A percentile compares a stretch with the other conserved stretches of the same genome.
These are phyloP conservation scores for Parnassius mnemosyne DNA, from an alignment of 2,888 invertebrate genomes.

Conservation along the genomic window DNA sequence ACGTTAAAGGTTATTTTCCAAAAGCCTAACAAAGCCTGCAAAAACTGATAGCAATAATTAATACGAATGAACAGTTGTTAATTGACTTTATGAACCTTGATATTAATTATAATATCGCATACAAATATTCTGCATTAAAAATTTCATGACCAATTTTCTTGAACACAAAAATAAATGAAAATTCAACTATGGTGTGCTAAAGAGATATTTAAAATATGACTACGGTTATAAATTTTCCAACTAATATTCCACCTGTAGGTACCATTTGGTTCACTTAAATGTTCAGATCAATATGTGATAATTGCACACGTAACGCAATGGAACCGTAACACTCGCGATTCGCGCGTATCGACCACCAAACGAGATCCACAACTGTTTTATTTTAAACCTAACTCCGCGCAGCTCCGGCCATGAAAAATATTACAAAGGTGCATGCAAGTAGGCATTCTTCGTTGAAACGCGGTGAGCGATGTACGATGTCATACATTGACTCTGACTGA, in stretches of 20 bases:
- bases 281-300: constrained; percentile 36
- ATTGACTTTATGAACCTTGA: constrained; percentile 29
- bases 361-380: constrained; percentile 74
- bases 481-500: constrained; percentile 60
- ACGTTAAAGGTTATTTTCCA: constrained; percentile 44
- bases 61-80: constrained; percentile 48
- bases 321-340: constrained; percentile 43
- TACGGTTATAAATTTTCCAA: too few relatives aligned
- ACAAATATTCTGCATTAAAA: constrained; percentile 9
- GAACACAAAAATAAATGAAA: constrained; percentile 9
- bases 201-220: too few relatives aligned
- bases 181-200: not conserved
- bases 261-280: constrained; percentile 28
- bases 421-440: constrained; percentile 54
- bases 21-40: constrained; percentile 33
- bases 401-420: constrained; percentile 67
- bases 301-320: constrained; percentile 54
- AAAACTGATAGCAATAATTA: constrained; percentile 67
- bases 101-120: not conserved
- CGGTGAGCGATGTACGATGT: constrained; percentile 58
- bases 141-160: constrained; percentile 15
- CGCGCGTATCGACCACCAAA: constrained; percentile 60
- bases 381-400: constrained; percentile 65
- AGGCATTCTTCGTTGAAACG: constrained; percentile 43
- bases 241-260: too few relatives aligned